Base-by-base conservation (phyloP, 1,140 invertebrate species). In the Thrips palmi region DNA sequence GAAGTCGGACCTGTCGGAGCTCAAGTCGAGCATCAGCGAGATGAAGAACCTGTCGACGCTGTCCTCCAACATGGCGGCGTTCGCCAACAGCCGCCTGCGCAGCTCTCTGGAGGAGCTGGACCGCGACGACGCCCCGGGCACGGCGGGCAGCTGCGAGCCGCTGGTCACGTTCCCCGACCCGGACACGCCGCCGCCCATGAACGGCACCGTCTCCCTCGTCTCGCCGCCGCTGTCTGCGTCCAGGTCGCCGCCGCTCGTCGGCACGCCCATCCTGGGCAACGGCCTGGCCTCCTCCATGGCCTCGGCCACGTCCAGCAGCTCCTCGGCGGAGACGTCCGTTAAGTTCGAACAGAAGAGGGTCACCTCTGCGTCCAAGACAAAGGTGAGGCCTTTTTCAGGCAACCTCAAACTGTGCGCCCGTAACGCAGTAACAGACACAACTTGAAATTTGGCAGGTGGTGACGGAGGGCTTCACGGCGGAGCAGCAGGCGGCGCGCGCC, bases 401-500 rank as follows among this genome's bases (percentile, higher is more conserved):
- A n/a, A n/a, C n/a, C n/a, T n/a, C n/a, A n/a, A n/a, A n/a, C n/a
- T n/a, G n/a, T n/a, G n/a, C n/a, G n/a, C n/a, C n/a, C n/a, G n/a
- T n/a, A n/a, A n/a, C n/a, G n/a, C n/a, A n/a, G n/a, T n/a, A n/a
- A n/a, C n/a, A n/a, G n/a, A n/a, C n/a, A n/a, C n/a, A n/a, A n/a
- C n/a, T n/a, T n/a, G n/a, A n/a, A n/a, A n/a, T 53, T 49, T n/a
- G n/a, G n/a, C n/a, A n/a, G 71, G n/a, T 81, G 7, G 67, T 81
- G n/a, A 75, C 75, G 28, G 81, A 85, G 50, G 77, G 75, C 33
- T 81, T 75, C 52, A 84, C 77, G 58, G 71, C 78, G 3, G 82
- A 86, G 47, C 74, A 49, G 60, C 60, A 52, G 55, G 65, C 63
- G 2, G 68, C 77, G n/a, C 83, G 84, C 51, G 71, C 71, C 14